Conservation (phyloP, 1,140 invertebrate species). For the Linepithema humile region DNA sequence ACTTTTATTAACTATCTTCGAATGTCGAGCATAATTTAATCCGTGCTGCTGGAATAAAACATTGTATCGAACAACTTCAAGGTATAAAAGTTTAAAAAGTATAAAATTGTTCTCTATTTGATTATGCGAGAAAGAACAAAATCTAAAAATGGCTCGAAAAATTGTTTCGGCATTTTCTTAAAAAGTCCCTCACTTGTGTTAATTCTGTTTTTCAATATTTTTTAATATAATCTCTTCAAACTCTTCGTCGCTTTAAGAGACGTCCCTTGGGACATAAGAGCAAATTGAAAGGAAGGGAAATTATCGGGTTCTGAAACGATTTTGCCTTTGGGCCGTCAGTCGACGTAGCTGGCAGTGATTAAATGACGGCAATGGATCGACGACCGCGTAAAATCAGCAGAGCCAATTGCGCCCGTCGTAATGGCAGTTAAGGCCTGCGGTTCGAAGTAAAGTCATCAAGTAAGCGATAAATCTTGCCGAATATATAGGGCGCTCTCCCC, state of each 20-base stretch:
- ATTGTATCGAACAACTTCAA: too few species aligned
- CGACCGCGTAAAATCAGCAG: slow-evolving; percentile 20
- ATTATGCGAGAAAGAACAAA: neutral
- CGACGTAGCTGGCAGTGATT: slow-evolving; percentile 21
- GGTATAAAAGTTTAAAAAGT: too few species aligned
- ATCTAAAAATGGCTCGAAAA: slow-evolving; percentile 8
- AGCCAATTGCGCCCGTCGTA: slow-evolving; percentile 35
- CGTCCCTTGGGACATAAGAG: neutral
- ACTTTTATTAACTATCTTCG: too few species aligned
- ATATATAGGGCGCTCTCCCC: slow-evolving; percentile 34
- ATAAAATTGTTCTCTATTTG: neutral
- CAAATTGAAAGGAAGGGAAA: neutral
- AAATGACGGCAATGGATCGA: slow-evolving; percentile 21
- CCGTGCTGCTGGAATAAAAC: too few species aligned
- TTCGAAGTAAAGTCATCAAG: slow-evolving; percentile 70
- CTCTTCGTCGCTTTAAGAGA: neutral
- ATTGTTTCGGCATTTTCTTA: too few species aligned
- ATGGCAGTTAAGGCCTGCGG: slow-evolving; percentile 56
- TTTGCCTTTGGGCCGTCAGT: slow-evolving; percentile 1
- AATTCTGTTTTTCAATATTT: neutral
- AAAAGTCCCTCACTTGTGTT: neutral
- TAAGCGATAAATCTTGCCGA: slow-evolving; percentile 67
- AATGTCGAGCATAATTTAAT: too few species aligned
- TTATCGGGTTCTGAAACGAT: slow-evolving; percentile 11
- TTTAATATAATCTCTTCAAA: neutral